phyloP scores from a whole-genome alignment of 2,113 vertebrate genomes.

The Crotophaga sulcirostris region DNA sequence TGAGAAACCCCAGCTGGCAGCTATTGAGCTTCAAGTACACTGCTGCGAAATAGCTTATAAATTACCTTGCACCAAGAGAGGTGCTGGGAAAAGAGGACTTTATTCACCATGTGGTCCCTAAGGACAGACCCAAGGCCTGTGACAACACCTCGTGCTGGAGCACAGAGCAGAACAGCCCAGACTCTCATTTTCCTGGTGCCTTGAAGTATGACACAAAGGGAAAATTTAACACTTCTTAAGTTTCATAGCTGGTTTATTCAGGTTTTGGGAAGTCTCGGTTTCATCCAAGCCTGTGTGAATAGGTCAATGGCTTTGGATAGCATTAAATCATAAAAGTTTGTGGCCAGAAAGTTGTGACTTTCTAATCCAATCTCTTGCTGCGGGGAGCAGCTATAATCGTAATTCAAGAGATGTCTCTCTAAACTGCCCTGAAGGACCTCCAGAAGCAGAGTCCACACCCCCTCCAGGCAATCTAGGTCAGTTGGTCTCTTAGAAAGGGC shows the following conservation, averaged over 20 bases:
- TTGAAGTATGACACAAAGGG: not conserved
- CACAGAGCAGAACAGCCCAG: not conserved
- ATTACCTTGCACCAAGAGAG: not conserved
- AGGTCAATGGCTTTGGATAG: not conserved
- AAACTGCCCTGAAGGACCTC: not conserved
- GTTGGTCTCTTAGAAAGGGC: not conserved
- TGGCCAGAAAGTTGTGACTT: not conserved
- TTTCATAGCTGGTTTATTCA: not conserved
- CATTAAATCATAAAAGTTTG: not conserved
- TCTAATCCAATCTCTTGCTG: not conserved
- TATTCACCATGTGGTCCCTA: not conserved
- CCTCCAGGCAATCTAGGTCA: not conserved
- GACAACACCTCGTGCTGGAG: fast-evolving
- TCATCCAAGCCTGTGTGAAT: not conserved
- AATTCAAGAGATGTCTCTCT: not conserved
- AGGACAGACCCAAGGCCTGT: not conserved
- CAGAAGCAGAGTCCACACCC: not conserved
- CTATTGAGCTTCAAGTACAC: not conserved
- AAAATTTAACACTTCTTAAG: not conserved
- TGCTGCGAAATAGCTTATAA: not conserved
- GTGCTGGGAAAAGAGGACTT: not conserved
- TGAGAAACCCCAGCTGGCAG: slow-evolving; percentile 37
- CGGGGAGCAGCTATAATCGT: not conserved
- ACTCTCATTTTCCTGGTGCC: not conserved
- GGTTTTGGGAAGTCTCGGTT: not conserved